Evolutionary conservation across 1,140 invertebrate species (phyloP).

Genomic region (Ooceraea biroi): DNA sequence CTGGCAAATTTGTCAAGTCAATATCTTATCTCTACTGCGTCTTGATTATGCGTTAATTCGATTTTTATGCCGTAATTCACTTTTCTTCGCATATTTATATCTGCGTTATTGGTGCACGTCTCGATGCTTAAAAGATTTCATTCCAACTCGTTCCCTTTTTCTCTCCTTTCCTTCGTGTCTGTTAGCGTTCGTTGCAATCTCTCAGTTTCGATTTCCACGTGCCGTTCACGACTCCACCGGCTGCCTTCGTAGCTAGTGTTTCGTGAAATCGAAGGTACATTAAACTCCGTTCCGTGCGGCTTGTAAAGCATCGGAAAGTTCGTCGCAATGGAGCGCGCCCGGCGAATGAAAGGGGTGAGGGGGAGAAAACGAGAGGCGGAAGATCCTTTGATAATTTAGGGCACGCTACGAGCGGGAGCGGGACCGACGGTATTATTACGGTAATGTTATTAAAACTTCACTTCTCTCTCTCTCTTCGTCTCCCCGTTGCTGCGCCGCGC

Average conservation of each 20-base stretch:
- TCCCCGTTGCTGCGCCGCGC: constrained; percentile 10
- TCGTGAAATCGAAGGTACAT: constrained; percentile 26
- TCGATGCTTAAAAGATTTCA: no score
- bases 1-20: no score
- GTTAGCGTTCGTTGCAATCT: not conserved
- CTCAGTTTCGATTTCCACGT: not conserved
- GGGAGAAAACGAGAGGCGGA: constrained; percentile 18
- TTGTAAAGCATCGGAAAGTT: constrained; percentile 43
- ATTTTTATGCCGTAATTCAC: not conserved
- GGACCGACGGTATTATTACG: constrained; percentile 76
- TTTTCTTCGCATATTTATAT: no score
- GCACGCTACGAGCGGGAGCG: constrained; percentile 68
- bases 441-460: constrained; percentile 80
- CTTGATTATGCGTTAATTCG: no score
- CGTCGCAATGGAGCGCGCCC: constrained; percentile 43
- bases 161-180: not conserved
- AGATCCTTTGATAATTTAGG: constrained; percentile 78
- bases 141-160: not conserved
- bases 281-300: constrained; percentile 38
- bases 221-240: not conserved
- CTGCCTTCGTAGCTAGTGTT: constrained; percentile 33
- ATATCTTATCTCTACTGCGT: no score
- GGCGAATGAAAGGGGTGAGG: constrained; percentile 22
- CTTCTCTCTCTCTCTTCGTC: constrained; percentile 62
- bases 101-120: no score